These are phyloP conservation scores for Pagetopsis macropterus DNA, from an alignment of 2,797 vertebrate genomes.

Conservation along the genomic window DNA sequence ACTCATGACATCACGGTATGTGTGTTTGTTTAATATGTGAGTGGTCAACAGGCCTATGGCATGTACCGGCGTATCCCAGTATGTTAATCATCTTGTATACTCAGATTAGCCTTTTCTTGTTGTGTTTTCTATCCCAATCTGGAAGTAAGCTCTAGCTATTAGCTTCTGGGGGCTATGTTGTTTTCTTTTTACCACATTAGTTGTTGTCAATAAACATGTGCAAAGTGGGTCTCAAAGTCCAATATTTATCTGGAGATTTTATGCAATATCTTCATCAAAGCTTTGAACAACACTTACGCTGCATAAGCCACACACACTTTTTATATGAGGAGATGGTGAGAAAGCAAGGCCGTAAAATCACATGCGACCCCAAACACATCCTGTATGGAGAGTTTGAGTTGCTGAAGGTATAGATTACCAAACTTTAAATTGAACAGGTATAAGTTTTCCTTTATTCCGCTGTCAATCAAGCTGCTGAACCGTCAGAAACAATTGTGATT, in stretches of 20 bases:
- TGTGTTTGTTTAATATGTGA: not conserved
- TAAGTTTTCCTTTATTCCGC: too few relatives aligned
- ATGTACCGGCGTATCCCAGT: constrained; percentile 14
- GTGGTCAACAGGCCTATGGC: constrained; percentile 16
- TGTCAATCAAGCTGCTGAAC: too few relatives aligned
- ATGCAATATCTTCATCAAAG: not conserved
- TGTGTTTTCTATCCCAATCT: not conserved
- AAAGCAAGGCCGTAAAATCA: too few relatives aligned
- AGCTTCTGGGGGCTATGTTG: not conserved
- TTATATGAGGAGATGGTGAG: not conserved
- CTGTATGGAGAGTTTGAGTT: too few relatives aligned
- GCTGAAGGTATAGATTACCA: too few relatives aligned
- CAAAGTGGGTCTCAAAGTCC: not conserved
- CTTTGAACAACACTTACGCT: not conserved
- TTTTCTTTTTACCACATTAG: not conserved
- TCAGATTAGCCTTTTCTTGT: not conserved
- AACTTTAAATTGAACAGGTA: too few relatives aligned
- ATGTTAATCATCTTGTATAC: constrained; percentile 9
- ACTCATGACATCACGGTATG: constrained; percentile 2
- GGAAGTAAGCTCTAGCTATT: not conserved
- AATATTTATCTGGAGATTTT: too few relatives aligned
- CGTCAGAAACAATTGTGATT: too few relatives aligned
- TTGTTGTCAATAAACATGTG: not conserved
- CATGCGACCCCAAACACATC: too few relatives aligned
- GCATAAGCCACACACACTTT: constrained; percentile 2